Evolutionary conservation across 1,140 invertebrate genomes (phyloP).

Genomic region (Ceratitis capitata): DNA sequence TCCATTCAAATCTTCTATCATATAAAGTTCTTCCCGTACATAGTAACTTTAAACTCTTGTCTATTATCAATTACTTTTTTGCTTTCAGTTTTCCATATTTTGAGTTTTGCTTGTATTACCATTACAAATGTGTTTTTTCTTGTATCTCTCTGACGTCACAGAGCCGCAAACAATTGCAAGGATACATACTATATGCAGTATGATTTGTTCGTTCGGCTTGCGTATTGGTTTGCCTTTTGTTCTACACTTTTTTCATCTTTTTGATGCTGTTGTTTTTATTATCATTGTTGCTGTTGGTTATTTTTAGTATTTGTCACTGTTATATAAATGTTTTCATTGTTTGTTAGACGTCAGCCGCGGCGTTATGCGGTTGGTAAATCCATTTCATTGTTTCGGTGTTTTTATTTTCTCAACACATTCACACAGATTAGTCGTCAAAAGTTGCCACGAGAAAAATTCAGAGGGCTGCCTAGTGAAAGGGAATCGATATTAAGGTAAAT

Average conservation of each 20-base stretch:
- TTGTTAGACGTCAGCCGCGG: neutral
- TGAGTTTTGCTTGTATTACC: neutral
- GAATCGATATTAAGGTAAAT: neutral
- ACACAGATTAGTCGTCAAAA: no score
- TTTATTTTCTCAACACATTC: neutral
- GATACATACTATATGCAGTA: neutral
- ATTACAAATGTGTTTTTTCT: neutral
- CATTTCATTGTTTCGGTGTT: neutral
- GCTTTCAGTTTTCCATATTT: neutral
- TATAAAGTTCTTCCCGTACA: neutral
- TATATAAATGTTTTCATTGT: neutral
- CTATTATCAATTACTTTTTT: neutral
- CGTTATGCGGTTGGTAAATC: conserved; percentile 7
- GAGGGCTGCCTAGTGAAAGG: neutral
- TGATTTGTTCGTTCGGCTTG: neutral
- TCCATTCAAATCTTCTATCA: neutral
- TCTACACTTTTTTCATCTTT: neutral
- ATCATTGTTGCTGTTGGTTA: neutral
- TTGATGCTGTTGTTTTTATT: neutral
- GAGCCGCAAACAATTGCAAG: neutral
- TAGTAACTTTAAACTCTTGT: neutral
- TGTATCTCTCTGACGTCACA: no score
- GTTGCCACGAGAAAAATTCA: neutral
- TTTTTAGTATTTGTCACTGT: neutral
- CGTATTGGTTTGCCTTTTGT: neutral